These are phyloP conservation scores for Geotrypetes seraphini DNA, from an alignment of 2,797 vertebrate genomes.

Conservation along the genomic window DNA sequence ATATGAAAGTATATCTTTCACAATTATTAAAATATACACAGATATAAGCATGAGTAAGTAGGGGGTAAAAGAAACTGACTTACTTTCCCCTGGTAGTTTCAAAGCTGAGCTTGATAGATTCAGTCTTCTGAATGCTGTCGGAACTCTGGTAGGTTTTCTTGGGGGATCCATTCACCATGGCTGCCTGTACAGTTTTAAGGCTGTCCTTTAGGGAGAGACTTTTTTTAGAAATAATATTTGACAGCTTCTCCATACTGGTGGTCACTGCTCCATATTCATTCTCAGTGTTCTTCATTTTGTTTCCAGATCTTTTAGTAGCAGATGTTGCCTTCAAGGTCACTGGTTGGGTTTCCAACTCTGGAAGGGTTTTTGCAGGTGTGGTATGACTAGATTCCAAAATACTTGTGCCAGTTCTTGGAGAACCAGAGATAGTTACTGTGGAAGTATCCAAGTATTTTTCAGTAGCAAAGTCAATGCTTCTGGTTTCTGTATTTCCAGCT, in stretches of 20 bases:
- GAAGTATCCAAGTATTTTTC: too few relatives aligned
- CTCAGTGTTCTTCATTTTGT: background rate
- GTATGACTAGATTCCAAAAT: background rate
- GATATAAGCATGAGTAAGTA: too few relatives aligned
- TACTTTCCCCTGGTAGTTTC: slow-evolving; percentile 59
- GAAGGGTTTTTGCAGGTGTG: background rate
- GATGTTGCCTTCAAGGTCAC: background rate
- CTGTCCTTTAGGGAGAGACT: background rate
- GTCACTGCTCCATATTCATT: slow-evolving; percentile 2
- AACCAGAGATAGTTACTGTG: background rate
- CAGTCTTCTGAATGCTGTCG: slow-evolving; percentile 7
- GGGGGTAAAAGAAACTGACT: slow-evolving; percentile 9
- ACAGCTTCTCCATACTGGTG: slow-evolving; percentile 5
- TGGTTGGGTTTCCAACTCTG: background rate
- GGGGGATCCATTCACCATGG: slow-evolving; percentile 3
- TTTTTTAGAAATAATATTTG: slow-evolving; percentile 14
- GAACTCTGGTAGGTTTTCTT: slow-evolving; percentile 5
- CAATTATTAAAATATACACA: too few relatives aligned
- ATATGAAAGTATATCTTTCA: too few relatives aligned
- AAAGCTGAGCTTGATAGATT: slow-evolving; percentile 32
- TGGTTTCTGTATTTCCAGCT: background rate
- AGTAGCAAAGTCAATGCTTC: slow-evolving; percentile 1
- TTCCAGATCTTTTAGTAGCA: background rate
- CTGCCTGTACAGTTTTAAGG: background rate
- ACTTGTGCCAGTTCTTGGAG: background rate